Evolutionary conservation across 2,888 invertebrate species (phyloP).

Genomic region (Subacronicta megacephala): DNA sequence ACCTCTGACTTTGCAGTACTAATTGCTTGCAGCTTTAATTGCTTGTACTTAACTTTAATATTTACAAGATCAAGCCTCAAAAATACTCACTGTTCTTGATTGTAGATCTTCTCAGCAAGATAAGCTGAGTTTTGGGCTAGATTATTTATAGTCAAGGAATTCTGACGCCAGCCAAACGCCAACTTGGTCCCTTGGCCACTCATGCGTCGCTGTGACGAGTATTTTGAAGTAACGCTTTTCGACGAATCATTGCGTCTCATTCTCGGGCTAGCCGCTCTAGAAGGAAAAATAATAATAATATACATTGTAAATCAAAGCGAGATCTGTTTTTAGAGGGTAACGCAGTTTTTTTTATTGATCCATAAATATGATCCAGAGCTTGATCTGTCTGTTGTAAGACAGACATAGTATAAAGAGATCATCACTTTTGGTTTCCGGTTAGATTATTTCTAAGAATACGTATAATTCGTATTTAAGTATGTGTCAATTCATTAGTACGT

Average conservation of each 20-base stretch:
- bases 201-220: slow-evolving; percentile 54
- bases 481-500: too few relatives aligned
- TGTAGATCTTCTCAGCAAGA: slow-evolving; percentile 70
- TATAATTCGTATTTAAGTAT: too few relatives aligned
- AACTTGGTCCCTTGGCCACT: slow-evolving; percentile 53
- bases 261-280: slow-evolving; percentile 79
- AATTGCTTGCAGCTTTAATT: too few relatives aligned
- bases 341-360: too few relatives aligned
- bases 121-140: slow-evolving; percentile 73
- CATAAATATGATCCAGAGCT: too few relatives aligned
- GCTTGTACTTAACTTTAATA: too few relatives aligned
- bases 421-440: too few relatives aligned
- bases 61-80: neutral
- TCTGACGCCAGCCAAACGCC: slow-evolving; percentile 73
- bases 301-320: neutral
- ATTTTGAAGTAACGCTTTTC: slow-evolving; percentile 69
- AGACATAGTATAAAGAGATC: too few relatives aligned
- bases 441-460: too few relatives aligned
- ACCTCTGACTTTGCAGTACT: too few relatives aligned
- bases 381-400: too few relatives aligned
- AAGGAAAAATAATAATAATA: slow-evolving; percentile 20
- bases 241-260: slow-evolving; percentile 85
- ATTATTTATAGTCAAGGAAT: slow-evolving; percentile 79
- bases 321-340: too few relatives aligned
- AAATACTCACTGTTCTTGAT: slow-evolving; percentile 68